Conservation (phyloP, 1,140 invertebrate species). For the Drosophila arawakana region DNA sequence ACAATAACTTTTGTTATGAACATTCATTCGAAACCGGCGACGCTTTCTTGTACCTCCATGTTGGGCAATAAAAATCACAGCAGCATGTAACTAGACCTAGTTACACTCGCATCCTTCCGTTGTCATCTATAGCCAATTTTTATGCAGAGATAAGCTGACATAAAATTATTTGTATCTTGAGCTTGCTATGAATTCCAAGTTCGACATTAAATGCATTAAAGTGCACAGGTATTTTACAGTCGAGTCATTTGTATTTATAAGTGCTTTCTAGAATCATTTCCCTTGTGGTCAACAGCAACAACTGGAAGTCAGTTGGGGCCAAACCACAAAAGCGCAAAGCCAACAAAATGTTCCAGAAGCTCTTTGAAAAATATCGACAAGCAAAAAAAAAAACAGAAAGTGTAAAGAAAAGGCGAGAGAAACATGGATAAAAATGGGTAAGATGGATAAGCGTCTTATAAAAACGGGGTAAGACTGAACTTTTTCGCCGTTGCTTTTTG, state of each 20-base stretch:
- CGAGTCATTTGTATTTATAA: slow-evolving; percentile 2
- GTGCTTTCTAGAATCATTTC: slow-evolving; percentile 6
- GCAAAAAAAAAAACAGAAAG: background rate
- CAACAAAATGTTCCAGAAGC: slow-evolving; percentile 66
- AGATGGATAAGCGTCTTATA: slow-evolving; percentile 70
- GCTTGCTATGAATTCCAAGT: background rate
- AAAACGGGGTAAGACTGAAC: slow-evolving; percentile 65
- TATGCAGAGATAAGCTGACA: background rate
- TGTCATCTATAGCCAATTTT: background rate
- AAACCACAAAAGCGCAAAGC: slow-evolving; percentile 31
- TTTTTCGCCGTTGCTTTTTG: slow-evolving; percentile 52
- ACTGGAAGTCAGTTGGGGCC: slow-evolving; percentile 15
- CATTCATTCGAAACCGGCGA: slow-evolving; percentile 13
- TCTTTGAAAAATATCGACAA: slow-evolving; percentile 56
- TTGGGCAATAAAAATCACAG: slow-evolving; percentile 3
- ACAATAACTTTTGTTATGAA: slow-evolving; percentile 65
- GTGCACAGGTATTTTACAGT: slow-evolving; percentile 17
- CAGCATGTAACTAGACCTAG: background rate
- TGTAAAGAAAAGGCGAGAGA: slow-evolving; percentile 46
- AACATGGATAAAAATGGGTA: slow-evolving; percentile 70
- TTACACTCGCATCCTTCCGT: background rate
- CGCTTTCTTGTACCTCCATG: slow-evolving; percentile 22
- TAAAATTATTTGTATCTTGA: background rate
- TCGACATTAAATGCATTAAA: background rate
- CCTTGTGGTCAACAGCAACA: slow-evolving; percentile 26